Evolutionary conservation across 2,888 invertebrate genomes (phyloP).

Genomic region (Diloba caeruleocephala): DNA sequence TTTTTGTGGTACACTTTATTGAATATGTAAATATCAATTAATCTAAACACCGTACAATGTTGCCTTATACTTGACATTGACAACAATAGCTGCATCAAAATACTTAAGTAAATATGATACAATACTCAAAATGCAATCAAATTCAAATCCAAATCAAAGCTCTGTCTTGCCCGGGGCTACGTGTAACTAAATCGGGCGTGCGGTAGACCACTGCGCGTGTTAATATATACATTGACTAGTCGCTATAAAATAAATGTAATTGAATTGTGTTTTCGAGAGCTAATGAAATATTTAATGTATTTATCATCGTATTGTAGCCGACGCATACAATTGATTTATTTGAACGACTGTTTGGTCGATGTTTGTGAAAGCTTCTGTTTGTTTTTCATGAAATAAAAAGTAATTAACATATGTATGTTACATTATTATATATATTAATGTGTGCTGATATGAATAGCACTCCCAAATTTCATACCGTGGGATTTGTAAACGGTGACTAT

Average conservation of each 20-base stretch:
- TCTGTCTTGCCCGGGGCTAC: slow-evolving; percentile 4
- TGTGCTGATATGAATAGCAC: too few relatives aligned
- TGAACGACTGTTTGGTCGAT: slow-evolving; percentile 1
- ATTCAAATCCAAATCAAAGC: slow-evolving; percentile 30
- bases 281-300: slow-evolving; percentile 32
- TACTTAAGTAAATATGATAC: slow-evolving; percentile 2
- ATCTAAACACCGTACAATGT: too few relatives aligned
- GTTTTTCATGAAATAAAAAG: too few relatives aligned
- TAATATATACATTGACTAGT: slow-evolving; percentile 30
- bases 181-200: slow-evolving; percentile 29
- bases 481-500: too few relatives aligned
- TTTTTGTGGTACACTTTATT: too few relatives aligned
- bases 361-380: too few relatives aligned
- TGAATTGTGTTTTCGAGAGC: slow-evolving; percentile 18
- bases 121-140: slow-evolving; percentile 31
- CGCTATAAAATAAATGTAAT: slow-evolving; percentile 34
- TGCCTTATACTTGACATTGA: neutral
- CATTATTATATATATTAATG: too few relatives aligned
- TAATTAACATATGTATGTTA: too few relatives aligned
- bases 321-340: slow-evolving; percentile 13
- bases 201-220: slow-evolving; percentile 36
- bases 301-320: slow-evolving; percentile 16
- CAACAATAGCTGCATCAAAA: slow-evolving; percentile 1
- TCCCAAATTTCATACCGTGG: too few relatives aligned
- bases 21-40: too few relatives aligned